Percentiles rank a stretch among this genome's conserved stretches.
Evolutionary conservation across 2,888 invertebrate species (phyloP).

Genomic region (Ichneumoninae sp.): DNA sequence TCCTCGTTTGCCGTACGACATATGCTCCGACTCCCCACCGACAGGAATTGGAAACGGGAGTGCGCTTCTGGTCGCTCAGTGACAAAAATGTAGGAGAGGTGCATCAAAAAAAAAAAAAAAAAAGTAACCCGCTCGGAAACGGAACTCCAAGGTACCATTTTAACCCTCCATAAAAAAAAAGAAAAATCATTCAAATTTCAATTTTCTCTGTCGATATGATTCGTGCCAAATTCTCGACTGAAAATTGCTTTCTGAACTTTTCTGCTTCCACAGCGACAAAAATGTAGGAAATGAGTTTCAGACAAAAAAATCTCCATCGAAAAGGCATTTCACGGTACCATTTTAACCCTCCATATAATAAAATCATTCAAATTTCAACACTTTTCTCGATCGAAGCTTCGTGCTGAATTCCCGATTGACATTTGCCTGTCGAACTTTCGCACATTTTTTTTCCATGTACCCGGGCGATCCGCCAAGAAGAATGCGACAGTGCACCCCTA

Average conservation of each 20-base stretch:
- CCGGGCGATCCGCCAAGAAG: not conserved
- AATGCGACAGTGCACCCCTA: conserved; percentile 21
- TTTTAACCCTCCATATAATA: not conserved
- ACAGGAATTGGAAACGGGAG: conserved; percentile 41
- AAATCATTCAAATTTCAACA: not conserved
- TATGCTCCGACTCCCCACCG: conserved; percentile 56
- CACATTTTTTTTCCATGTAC: not conserved
- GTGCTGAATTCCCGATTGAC: not conserved
- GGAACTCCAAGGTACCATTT: not conserved
- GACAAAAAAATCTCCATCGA: too few relatives aligned
- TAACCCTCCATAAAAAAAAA: not conserved
- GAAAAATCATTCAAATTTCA: not conserved
- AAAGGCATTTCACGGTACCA: too few relatives aligned
- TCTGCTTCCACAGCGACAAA: too few relatives aligned
- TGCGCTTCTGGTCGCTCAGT: conserved; percentile 28
- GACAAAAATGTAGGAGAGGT: not conserved
- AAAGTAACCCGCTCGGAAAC: not conserved
- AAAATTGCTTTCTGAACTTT: not conserved
- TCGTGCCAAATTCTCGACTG: not conserved
- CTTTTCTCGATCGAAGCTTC: not conserved
- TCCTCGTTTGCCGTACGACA: conserved; percentile 59
- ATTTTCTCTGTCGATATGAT: not conserved
- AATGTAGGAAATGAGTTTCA: too few relatives aligned
- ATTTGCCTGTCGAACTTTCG: not conserved
- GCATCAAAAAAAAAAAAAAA: not conserved